Evolutionary conservation across 2,888 invertebrate species (phyloP).

Genomic region (Drosophila aldrichi): DNA sequence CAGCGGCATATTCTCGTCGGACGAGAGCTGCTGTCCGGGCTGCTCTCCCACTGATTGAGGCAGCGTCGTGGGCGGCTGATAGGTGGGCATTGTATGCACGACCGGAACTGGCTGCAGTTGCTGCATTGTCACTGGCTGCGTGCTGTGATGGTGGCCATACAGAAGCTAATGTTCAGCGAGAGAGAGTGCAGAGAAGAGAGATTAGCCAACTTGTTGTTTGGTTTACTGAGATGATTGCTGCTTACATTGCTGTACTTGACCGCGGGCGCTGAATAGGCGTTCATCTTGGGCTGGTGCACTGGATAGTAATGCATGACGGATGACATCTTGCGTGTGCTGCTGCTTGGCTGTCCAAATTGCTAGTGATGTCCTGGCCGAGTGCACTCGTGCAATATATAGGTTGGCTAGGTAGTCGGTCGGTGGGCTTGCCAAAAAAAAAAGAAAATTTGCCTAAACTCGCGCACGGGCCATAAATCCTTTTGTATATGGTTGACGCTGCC

Average conservation of each 20-base stretch:
- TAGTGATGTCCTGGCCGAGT: conserved; percentile 48
- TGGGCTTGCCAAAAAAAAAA: conserved; percentile 56
- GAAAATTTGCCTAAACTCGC: conserved; percentile 78
- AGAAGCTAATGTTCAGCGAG: conserved; percentile 18
- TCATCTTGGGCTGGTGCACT: conserved; percentile 66
- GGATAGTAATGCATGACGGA: conserved; percentile 77
- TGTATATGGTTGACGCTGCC: conserved; percentile 17
- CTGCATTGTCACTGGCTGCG: conserved; percentile 12
- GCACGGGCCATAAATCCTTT: conserved; percentile 72
- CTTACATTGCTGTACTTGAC: conserved; percentile 66
- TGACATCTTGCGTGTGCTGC: conserved; percentile 57
- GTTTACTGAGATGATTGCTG: conserved; percentile 6
- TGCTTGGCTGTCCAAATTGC: conserved; percentile 47
- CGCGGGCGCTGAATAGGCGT: conserved; percentile 51
- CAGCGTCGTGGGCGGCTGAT: conserved; percentile 26
- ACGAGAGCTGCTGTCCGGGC: conserved; percentile 55
- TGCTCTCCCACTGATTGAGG: conserved; percentile 32
- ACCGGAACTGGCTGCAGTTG: conserved; percentile 17
- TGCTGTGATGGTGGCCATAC: conserved; percentile 43
- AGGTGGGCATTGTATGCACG: conserved; percentile 17
- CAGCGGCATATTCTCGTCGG: conserved; percentile 61
- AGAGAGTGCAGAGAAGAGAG: neutral
- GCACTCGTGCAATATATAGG: conserved; percentile 51
- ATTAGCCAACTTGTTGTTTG: neutral
- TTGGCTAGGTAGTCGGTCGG: conserved; percentile 50